phyloP scores from a whole-genome alignment of 2,113 vertebrate genomes.

The Nyctibius bracteatus region DNA sequence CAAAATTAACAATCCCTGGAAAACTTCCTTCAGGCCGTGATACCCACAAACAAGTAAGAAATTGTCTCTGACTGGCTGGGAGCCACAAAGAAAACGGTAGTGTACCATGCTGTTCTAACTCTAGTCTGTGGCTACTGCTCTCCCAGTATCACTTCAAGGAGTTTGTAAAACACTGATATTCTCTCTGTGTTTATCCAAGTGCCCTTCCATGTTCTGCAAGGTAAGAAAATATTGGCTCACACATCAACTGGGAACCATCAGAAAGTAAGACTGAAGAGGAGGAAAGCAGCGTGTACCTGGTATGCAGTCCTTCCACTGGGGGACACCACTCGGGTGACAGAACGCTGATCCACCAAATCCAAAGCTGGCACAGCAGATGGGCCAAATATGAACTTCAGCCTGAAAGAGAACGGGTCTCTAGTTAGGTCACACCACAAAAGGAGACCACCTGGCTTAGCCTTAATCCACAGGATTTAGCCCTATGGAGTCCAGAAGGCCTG shows the following conservation, averaged over 20 bases:
- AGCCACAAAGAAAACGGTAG: background rate
- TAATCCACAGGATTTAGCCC: background rate
- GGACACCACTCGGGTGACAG: conserved; percentile 81
- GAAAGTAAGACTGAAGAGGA: background rate
- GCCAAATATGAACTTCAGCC: conserved; percentile 91
- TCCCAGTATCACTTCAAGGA: background rate
- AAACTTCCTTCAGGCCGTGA: background rate
- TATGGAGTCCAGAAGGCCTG: background rate
- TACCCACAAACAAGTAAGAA: background rate
- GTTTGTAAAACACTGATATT: background rate
- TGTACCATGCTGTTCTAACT: background rate
- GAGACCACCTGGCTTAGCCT: background rate
- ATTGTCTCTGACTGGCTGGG: background rate
- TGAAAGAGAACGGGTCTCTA: conserved; percentile 31
- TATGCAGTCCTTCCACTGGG: conserved; percentile 86
- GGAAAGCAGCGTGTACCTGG: conserved; percentile 72
- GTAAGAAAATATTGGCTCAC: background rate
- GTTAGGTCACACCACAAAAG: background rate
- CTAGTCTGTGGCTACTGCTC: background rate
- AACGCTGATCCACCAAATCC: conserved; percentile 87
- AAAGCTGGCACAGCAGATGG: conserved; percentile 84
- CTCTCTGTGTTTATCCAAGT: background rate
- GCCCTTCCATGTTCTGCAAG: background rate
- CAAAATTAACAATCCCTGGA: background rate
- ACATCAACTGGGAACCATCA: background rate